Evolutionary conservation across 2,113 vertebrate genomes (phyloP), one percentile per base, ranked within the genome.

Genomic region (Mirounga angustirostris): DNA sequence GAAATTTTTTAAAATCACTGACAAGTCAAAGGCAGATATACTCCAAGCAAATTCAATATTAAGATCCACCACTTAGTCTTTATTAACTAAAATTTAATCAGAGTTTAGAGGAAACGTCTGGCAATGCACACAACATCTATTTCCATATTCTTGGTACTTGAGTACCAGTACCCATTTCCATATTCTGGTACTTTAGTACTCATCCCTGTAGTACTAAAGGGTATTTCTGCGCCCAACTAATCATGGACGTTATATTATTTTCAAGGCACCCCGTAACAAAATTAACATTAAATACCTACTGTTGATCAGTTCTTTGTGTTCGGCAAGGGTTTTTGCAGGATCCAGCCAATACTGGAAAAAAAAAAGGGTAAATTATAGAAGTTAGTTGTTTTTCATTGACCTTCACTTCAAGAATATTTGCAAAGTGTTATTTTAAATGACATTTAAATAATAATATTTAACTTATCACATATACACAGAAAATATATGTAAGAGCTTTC

Each of bases 221-320:
- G 18, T 21, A 28, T 7, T 43, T 81, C 94, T 76, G 40, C 4
- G 16, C 43, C 50, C 59, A 82, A 56, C 22, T n/a, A 83, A 74
- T 18, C 79, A 87, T 1, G 22, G 30, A 50, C 36, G 74, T 33
- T 5, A 13, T 15, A 91, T 89, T 63, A 61, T 46, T 69, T 91
- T 92, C 83, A 94, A 69, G 43, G 52, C 36, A 95, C 0, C 0
- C 13, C 43, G 94, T 52, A 33, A 84, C 65, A 46, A 97, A 67
- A 6, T 92, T 86, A 84, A 97, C 96, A 96, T 87, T 13, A 93
- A 96, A 98, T 99, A 99, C 99, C 95, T 99, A 99, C 99, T 99
- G 98, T 99, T 99, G 95, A 99, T 99, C 52, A 99, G 98, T 94
- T 99, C 99, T 98, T 99, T 99, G 96, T 99, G 99, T 91, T 99